Conservation (phyloP, 2,113 vertebrate species). For the Alces alces region DNA sequence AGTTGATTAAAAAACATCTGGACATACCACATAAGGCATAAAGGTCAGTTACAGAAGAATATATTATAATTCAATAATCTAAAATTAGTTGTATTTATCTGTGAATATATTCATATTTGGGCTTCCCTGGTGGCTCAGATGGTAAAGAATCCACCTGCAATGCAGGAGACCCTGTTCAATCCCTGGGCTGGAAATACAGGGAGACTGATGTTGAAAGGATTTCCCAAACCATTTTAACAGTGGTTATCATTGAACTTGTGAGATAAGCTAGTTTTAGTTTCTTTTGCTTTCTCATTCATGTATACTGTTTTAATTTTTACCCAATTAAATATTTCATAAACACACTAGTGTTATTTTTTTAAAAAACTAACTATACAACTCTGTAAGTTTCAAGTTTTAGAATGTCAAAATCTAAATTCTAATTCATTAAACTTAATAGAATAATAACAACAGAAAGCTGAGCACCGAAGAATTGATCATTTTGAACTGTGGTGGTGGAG, state of each 20-base stretch:
- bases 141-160: neutral
- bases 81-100: neutral
- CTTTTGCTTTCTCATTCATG: neutral
- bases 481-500: neutral
- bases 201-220: neutral
- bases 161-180: neutral
- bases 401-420: neutral
- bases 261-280: neutral
- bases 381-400: neutral
- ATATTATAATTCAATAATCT: neutral
- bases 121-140: neutral
- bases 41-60: neutral
- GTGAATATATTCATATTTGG: neutral
- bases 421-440: neutral
- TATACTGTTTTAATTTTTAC: constrained; percentile 16
- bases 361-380: neutral
- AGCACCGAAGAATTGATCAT: neutral
- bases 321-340: neutral
- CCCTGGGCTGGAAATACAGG: neutral
- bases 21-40: neutral
- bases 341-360: neutral
- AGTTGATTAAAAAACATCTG: neutral
- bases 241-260: neutral
- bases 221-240: neutral
- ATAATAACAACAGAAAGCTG: neutral